Base-by-base conservation (phyloP, 2,888 invertebrate species). In the Peribatodes rhomboidaria region DNA sequence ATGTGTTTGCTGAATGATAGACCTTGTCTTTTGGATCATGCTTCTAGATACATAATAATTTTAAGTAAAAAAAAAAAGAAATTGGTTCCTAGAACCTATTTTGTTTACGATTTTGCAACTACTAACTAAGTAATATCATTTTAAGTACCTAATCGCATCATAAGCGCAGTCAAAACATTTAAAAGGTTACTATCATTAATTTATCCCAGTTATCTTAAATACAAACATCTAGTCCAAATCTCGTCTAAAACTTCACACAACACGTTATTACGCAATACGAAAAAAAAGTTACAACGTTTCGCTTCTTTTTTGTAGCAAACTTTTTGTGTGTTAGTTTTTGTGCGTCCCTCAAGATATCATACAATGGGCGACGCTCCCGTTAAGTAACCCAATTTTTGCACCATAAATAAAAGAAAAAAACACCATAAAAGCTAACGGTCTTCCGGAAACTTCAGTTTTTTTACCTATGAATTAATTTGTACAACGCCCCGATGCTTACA, bases 311-410 rank as follows among this genome's bases (percentile, higher is more conserved):
- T 63, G 61, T 42, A 27, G 59, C 65, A 61, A 59, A 55, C 39
- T 68, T 68, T 68, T 65, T 67, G 65, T 31, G 39, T 20, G 9
- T 14, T 11, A 54, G 44, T 69, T 69, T 72, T 69, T 72, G 57
- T 62, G 57, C 72, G 74, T 79, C 85, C 84, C 83, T 77, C 74
- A 83, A 83, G 79, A 72, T 65, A 72, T 44, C 66, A 75, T 80
- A 90, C 90, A 93, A 92, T 87, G 74, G 86, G 72, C 75, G 22
- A 65, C 72, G 90, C 90, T 90, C 86, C 91, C 92, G 91, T 87
- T 92, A 92, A 93, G 93, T 92, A 92, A 92, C 92, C 93, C 90
- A 93, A 93, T 93, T 92, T 91, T 91, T 89, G 83, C 91, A 88
- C 92, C 91, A 89, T 92, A 91, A 89, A 90, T 93, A 92, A 90